Evolutionary conservation across 2,113 vertebrate genomes (phyloP), one percentile per base, ranked within the genome.

Genomic region (Entosphenus tridentatus): DNA sequence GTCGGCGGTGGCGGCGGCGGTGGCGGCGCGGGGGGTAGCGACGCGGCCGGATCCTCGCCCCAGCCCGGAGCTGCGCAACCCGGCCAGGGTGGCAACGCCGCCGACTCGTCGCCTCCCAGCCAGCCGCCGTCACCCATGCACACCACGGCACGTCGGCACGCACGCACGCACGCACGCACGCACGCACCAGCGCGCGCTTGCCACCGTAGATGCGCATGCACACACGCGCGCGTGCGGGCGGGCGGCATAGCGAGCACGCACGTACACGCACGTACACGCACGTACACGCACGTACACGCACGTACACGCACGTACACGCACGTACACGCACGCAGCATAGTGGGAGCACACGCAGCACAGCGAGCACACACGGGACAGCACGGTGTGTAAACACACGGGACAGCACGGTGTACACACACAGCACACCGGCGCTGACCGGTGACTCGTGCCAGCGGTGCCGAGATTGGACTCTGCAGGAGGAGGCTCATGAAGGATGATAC

Each of bases 1-100:
- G 91, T 98, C 81, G 93, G 93, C 84, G 92, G 93, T 84, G 96
- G 96, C 84, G 93, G 96, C 74, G 93, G 82, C 83, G 93, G 96
- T 74, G 93, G 82, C 83, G 83, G 92, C 92, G 82, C 92, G 92
- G 75, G 92, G 96, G 80, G 88, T 88, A 82, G 92, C 95, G 82
- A 92, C 89, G 77, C 93, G 96, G 80, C 89, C 93, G 75, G 86
- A 91, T 76, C 84, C 92, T 80, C 89, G 89, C 78, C 92, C 95
- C 81, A 96, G 96, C 86, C 92, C 96, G 89, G 90, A 96, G 79
- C 75, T 80, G 58, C 56, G 57, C 67, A 69, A 5, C 57, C 58
- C 55, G 17, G 10, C 12, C 56, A 12, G 4, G 12, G 17, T 68
- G 56, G 14, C 14, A 14, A 55, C 70, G 65, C 55, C 39, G 54